A percentile compares a stretch with the other conserved stretches of the same genome.
phyloP scores from a whole-genome alignment of 2,888 invertebrate genomes.

The Sinopyrophorus schimmeli region DNA sequence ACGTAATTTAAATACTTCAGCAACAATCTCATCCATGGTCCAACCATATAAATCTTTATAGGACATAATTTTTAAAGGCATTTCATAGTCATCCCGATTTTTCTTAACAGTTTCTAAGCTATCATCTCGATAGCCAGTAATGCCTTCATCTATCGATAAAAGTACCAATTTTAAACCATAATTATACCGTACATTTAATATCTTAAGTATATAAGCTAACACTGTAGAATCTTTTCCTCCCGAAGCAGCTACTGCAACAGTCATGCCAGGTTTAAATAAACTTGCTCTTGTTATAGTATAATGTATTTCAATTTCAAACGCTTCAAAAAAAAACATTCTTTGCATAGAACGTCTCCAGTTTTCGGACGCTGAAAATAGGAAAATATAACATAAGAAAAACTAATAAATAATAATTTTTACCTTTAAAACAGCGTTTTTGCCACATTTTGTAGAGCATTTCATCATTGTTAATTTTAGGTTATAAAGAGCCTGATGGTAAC shows the following conservation, averaged over 20 bases:
- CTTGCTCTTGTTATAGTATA: conserved; percentile 81
- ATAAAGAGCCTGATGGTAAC: too few species aligned
- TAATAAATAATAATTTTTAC: conserved; percentile 53
- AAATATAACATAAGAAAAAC: not conserved
- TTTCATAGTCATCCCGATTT: conserved; percentile 90
- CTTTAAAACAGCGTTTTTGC: conserved; percentile 75
- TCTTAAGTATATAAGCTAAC: conserved; percentile 88
- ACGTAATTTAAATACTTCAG: conserved; percentile 71
- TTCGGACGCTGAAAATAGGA: conserved; percentile 75
- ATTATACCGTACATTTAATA: conserved; percentile 84
- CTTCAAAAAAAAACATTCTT: conserved; percentile 91
- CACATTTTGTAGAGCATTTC: conserved; percentile 71
- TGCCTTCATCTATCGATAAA: conserved; percentile 98
- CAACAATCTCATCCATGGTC: conserved; percentile 99
- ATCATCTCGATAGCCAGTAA: conserved; percentile 94
- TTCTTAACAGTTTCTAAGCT: conserved; percentile 95
- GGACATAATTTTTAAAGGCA: conserved; percentile 92
- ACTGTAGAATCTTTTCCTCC: conserved; percentile 98
- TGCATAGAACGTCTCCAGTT: conserved; percentile 90
- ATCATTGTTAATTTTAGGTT: conserved; percentile 66
- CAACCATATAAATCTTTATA: conserved; percentile 98
- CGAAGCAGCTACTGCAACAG: conserved; percentile 91
- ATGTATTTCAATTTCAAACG: conserved; percentile 95
- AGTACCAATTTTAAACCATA: conserved; percentile 90
- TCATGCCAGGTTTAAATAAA: conserved; percentile 80